phyloP scores from a whole-genome alignment of 2,797 vertebrate species.

The Periparus ater region DNA sequence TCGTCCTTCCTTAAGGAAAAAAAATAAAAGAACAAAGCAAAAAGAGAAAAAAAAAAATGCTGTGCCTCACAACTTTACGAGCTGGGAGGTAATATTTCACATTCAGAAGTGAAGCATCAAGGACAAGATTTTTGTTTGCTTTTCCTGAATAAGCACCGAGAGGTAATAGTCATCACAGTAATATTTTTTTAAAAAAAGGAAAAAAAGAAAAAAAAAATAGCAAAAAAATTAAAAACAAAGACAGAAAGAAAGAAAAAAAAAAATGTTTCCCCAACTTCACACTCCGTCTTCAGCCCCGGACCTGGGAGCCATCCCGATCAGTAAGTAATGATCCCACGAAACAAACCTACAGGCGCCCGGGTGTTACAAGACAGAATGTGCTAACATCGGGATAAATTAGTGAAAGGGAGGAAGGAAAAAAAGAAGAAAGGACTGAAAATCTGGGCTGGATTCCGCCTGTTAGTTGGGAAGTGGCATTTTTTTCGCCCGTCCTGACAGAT shows the following conservation, averaged over 20 bases:
- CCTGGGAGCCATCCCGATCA: conserved; percentile 80
- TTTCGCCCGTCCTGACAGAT: conserved; percentile 81
- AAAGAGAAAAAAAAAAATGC: neutral
- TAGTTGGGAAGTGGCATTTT: conserved; percentile 86
- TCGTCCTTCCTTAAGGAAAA: conserved; percentile 64
- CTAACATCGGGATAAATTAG: conserved; percentile 87
- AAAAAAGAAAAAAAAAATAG: conserved; percentile 2
- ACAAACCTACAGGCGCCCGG: conserved; percentile 84
- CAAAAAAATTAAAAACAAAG: neutral
- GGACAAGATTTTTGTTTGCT: conserved; percentile 50
- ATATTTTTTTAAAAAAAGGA: neutral
- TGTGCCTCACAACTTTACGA: conserved; percentile 74
- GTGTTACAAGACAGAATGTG: conserved; percentile 86
- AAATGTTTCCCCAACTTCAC: conserved; percentile 70
- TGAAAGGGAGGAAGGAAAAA: conserved; percentile 78
- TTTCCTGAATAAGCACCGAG: conserved; percentile 75
- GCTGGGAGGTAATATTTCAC: conserved; percentile 77
- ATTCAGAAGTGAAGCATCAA: conserved; percentile 77
- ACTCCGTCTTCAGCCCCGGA: conserved; percentile 80
- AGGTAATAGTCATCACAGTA: conserved; percentile 60
- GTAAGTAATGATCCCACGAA: conserved; percentile 84
- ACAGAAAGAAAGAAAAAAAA: neutral
- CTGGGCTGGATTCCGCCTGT: conserved; percentile 86
- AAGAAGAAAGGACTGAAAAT: conserved; percentile 85
- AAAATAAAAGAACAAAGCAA: neutral